Conservation (phyloP, 2,113 vertebrate genomes). For the Gambusia holbrooki region DNA sequence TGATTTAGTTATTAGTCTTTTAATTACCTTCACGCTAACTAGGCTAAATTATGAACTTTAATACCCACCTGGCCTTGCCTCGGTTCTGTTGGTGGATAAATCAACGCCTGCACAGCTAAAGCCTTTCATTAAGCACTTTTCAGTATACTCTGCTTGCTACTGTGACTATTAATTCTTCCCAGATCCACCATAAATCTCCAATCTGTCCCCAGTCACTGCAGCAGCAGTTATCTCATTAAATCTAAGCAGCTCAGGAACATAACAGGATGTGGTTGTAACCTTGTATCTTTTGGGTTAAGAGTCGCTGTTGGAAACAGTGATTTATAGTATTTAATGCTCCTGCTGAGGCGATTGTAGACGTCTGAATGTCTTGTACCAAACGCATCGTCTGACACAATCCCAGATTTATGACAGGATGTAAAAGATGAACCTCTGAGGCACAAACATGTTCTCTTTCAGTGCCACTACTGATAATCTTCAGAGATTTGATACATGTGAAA, state of each 20-base stretch:
- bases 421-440: neutral
- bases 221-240: slow-evolving; percentile 1
- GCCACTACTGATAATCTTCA: no score
- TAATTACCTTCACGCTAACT: slow-evolving; percentile 22
- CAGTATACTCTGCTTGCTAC: slow-evolving; percentile 25
- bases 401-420: neutral
- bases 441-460: neutral
- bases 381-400: neutral
- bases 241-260: slow-evolving; percentile 5
- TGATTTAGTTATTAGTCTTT: slow-evolving; percentile 15
- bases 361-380: neutral
- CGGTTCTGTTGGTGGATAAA: neutral
- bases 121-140: slow-evolving; percentile 31
- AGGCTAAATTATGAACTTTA: slow-evolving; percentile 32
- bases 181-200: slow-evolving; percentile 31
- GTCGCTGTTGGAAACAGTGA: neutral
- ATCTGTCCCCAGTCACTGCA: neutral
- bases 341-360: slow-evolving; percentile 4
- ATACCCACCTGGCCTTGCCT: slow-evolving; percentile 20
- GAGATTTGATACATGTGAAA: neutral
- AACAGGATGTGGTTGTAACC: neutral
- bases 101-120: slow-evolving; percentile 6
- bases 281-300: slow-evolving; percentile 8
- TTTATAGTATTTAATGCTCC: slow-evolving; percentile 8
- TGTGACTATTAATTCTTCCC: slow-evolving; percentile 19